Conservation (phyloP, 2,888 invertebrate species). For the Apocheima hispidaria region DNA sequence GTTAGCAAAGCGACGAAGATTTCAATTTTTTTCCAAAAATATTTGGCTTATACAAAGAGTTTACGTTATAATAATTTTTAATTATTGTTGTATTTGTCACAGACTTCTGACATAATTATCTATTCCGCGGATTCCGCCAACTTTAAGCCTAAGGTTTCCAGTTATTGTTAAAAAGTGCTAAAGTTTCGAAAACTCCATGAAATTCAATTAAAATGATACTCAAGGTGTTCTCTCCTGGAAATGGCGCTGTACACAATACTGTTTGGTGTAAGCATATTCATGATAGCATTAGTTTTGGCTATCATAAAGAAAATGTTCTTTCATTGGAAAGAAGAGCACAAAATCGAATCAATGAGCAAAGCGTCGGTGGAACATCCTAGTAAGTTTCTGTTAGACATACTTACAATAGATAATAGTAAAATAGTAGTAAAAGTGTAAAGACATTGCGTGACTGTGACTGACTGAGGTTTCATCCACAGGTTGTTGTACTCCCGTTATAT, state of each 20-base stretch:
- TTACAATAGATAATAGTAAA: too few relatives aligned
- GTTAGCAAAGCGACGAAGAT: background rate
- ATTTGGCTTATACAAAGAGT: background rate
- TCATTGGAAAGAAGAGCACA: conserved; percentile 76
- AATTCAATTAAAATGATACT: conserved; percentile 35
- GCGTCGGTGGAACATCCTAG: conserved; percentile 67
- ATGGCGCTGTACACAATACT: conserved; percentile 81
- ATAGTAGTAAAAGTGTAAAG: background rate
- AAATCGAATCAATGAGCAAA: conserved; percentile 64
- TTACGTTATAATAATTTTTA: too few relatives aligned
- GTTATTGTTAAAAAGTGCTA: background rate
- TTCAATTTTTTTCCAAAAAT: too few relatives aligned
- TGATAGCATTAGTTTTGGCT: conserved; percentile 77
- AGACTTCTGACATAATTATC: background rate
- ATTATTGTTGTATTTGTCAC: too few relatives aligned
- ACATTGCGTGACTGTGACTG: too few relatives aligned
- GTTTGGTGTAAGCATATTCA: conserved; percentile 77
- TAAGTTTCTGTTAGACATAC: conserved; percentile 49
- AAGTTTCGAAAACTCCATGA: conserved; percentile 28
- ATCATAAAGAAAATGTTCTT: conserved; percentile 80
- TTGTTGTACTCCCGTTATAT: too few relatives aligned
- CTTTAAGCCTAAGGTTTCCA: conserved; percentile 1
- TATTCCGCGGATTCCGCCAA: too few relatives aligned
- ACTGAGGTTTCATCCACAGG: too few relatives aligned
- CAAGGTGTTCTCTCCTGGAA: conserved; percentile 30